Evolutionary conservation across 2,113 vertebrate genomes (phyloP).

Genomic region (Amphilophus citrinellus): DNA sequence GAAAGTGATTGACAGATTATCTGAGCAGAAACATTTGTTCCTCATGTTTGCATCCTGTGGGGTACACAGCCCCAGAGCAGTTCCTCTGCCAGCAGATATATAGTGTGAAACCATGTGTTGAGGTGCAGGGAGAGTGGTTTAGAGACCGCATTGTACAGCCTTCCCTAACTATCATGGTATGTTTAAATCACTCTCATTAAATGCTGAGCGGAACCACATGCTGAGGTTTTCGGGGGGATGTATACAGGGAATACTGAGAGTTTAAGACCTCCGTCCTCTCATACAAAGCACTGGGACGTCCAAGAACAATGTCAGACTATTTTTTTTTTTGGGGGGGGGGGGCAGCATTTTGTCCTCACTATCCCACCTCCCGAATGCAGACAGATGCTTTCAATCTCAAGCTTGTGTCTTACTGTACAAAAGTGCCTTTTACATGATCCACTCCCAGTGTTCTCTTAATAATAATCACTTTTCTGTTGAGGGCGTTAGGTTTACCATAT

Average conservation of each 20-base stretch:
- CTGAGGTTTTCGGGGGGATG: slow-evolving; percentile 30
- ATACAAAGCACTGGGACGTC: slow-evolving; percentile 19
- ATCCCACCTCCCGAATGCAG: slow-evolving; percentile 38
- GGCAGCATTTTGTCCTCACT: slow-evolving; percentile 28
- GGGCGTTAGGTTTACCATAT: background rate
- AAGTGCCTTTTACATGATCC: no score
- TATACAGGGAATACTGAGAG: slow-evolving; percentile 25
- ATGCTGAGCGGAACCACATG: slow-evolving; percentile 80
- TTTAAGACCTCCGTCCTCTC: slow-evolving; percentile 18
- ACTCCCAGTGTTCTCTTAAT: background rate
- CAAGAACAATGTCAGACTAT: slow-evolving; percentile 13
- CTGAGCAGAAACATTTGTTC: slow-evolving; percentile 28
- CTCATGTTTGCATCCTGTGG: slow-evolving; percentile 43
- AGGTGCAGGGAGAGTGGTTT: slow-evolving; percentile 47
- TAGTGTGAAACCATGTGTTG: slow-evolving; percentile 44
- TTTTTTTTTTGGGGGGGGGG: slow-evolving; percentile 13
- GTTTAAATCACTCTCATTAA: slow-evolving; percentile 72
- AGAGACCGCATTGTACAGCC: slow-evolving; percentile 13
- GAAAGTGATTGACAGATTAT: background rate
- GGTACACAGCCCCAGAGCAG: slow-evolving; percentile 30
- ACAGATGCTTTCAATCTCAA: slow-evolving; percentile 52
- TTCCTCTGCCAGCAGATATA: slow-evolving; percentile 41
- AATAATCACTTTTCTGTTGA: no score
- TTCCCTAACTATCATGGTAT: slow-evolving; percentile 65
- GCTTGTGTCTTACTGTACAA: background rate